These are phyloP conservation scores for Drosophila mimetica DNA, from an alignment of 2,888 invertebrate species.

Conservation along the genomic window DNA sequence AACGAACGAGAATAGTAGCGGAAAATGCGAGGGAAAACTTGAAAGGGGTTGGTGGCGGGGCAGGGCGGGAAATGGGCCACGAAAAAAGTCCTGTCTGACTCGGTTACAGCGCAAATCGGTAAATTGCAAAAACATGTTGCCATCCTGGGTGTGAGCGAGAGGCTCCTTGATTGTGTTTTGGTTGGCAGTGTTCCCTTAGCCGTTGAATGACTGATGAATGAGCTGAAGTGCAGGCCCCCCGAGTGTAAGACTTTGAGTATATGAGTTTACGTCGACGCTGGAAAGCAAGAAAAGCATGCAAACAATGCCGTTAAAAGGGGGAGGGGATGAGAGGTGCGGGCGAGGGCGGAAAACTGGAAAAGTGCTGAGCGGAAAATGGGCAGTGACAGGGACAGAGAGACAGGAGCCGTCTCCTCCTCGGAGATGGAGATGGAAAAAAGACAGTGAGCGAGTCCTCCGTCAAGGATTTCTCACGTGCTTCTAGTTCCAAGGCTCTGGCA, in stretches of 20 bases:
- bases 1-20: conserved; percentile 21
- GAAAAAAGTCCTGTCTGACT: conserved; percentile 51
- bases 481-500: conserved; percentile 1
- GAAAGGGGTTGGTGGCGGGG: neutral
- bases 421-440: conserved; percentile 12
- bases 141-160: conserved; percentile 20
- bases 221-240: conserved; percentile 49
- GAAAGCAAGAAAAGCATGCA: conserved; percentile 49
- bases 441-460: conserved; percentile 7
- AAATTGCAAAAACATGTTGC: conserved; percentile 80
- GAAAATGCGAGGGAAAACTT: conserved; percentile 13
- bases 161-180: conserved; percentile 46
- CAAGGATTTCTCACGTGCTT: conserved; percentile 27
- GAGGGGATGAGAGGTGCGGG: neutral
- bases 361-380: conserved; percentile 20
- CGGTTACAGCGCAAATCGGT: conserved; percentile 70
- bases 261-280: conserved; percentile 36
- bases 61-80: neutral
- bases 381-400: conserved; percentile 10
- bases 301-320: conserved; percentile 44
- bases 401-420: conserved; percentile 7
- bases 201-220: conserved; percentile 73
- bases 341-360: neutral
- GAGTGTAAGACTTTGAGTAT: conserved; percentile 45
- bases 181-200: conserved; percentile 36